Percentiles rank a stretch among this genome's conserved stretches.
Evolutionary conservation across 23 tunicate species (phyloP).

Genomic region (Pegea sp.): DNA sequence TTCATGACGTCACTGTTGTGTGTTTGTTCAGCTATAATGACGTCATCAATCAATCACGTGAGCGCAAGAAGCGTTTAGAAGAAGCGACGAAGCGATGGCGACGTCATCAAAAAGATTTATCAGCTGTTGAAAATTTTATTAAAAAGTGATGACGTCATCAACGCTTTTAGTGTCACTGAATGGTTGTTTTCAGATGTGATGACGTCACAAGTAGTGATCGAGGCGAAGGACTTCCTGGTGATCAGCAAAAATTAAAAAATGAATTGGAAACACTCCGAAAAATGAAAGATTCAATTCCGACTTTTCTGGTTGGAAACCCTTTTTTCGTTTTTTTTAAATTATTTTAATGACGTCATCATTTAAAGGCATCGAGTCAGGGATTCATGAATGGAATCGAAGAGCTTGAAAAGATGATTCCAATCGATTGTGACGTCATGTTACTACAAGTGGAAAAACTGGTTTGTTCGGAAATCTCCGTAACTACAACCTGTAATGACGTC

Average conservation of each 20-base stretch:
- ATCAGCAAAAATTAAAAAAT: constrained; percentile 43
- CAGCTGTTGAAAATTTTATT: constrained; percentile 17
- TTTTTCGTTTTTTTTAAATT: no score
- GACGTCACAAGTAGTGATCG: no score
- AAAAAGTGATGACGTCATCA: no score
- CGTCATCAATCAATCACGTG: constrained; percentile 8
- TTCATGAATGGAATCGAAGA: constrained; percentile 26
- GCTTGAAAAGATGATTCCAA: constrained; percentile 22
- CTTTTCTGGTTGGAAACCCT: constrained; percentile 10
- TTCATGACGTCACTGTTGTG: not conserved
- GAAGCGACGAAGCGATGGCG: constrained; percentile 27
- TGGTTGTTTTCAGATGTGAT: no score
- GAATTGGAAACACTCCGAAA: constrained; percentile 26
- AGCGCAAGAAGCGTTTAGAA: constrained; percentile 18
- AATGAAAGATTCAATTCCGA: constrained; percentile 12
- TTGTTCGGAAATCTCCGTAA: no score
- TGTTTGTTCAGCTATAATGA: constrained; percentile 21
- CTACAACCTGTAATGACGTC: no score
- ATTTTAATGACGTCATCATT: not conserved
- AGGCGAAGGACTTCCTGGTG: constrained; percentile 79
- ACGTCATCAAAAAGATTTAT: constrained; percentile 20
- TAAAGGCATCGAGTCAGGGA: constrained; percentile 16
- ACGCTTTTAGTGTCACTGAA: no score
- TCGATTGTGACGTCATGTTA: constrained; percentile 19
- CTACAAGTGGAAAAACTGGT: constrained; percentile 14